A percentile compares a stretch with the other conserved stretches of the same genome.
These are phyloP conservation scores for Rhinatrema bivittatum DNA, from an alignment of 2,797 vertebrate species.

Conservation along the genomic window DNA sequence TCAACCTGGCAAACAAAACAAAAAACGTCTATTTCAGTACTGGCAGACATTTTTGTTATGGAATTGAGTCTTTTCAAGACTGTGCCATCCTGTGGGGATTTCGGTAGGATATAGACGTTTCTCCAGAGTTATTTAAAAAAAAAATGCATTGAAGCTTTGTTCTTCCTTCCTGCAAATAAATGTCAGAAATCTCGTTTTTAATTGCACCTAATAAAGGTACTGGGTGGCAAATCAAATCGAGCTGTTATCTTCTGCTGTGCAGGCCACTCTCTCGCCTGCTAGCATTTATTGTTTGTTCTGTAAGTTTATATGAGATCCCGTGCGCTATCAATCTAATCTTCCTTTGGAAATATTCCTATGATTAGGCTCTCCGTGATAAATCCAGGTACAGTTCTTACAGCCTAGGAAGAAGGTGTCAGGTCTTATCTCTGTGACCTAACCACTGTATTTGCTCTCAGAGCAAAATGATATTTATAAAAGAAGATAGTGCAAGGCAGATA, in stretches of 20 bases:
- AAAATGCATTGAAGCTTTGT: fast-evolving
- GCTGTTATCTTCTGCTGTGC: conserved; percentile 33
- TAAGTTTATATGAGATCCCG: conserved; percentile 25
- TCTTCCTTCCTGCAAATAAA: conserved; percentile 4
- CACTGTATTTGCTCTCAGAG: background rate
- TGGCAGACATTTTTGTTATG: conserved; percentile 42
- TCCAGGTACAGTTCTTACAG: conserved; percentile 12
- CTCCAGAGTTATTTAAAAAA: background rate
- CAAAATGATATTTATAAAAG: background rate
- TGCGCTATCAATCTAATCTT: conserved; percentile 19
- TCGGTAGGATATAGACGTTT: conserved; percentile 28
- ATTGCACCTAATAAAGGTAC: conserved; percentile 31
- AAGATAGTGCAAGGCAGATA: background rate
- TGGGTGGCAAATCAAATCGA: conserved; percentile 28
- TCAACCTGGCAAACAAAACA: too few species aligned
- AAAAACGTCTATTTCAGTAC: too few species aligned
- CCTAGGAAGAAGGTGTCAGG: background rate
- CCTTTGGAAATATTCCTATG: conserved; percentile 10
- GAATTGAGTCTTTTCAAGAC: conserved; percentile 63
- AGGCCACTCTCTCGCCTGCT: conserved; percentile 38
- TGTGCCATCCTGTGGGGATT: conserved; percentile 43
- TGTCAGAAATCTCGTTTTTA: background rate
- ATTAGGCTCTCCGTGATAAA: conserved; percentile 1
- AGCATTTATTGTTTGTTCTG: conserved; percentile 41
- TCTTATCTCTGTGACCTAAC: background rate